Conservation (phyloP, 2,113 vertebrate species). For the Pteruthius melanotis region DNA sequence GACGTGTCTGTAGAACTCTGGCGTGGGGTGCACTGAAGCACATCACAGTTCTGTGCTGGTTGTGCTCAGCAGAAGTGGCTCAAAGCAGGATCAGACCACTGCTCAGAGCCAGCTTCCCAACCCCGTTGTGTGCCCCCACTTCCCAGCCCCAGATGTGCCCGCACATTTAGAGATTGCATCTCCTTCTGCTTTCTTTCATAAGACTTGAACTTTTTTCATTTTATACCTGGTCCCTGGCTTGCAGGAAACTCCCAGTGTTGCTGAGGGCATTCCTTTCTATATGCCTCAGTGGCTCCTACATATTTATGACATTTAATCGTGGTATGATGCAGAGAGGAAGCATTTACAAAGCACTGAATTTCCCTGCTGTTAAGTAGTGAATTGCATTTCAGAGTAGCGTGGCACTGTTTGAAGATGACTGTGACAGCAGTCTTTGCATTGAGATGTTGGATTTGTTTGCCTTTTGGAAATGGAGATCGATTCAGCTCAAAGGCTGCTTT, state of each 20-base stretch:
- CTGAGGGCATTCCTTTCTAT: background rate
- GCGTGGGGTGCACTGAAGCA: accelerated
- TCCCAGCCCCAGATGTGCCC: background rate
- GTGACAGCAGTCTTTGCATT: background rate
- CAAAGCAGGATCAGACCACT: background rate
- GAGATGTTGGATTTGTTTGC: background rate
- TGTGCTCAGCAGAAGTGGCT: background rate
- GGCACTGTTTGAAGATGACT: background rate
- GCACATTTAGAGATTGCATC: background rate
- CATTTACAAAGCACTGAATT: background rate
- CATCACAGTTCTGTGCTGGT: background rate
- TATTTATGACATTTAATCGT: background rate
- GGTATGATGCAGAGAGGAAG: background rate
- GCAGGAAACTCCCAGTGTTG: background rate
- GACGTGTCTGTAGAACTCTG: background rate
- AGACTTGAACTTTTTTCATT: background rate
- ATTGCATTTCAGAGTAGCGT: background rate
- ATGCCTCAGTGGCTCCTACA: background rate
- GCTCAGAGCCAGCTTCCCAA: background rate
- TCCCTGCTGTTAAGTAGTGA: background rate
- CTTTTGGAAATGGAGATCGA: background rate
- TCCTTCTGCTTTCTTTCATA: background rate
- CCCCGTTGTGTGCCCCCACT: accelerated
- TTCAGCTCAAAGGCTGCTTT: background rate
- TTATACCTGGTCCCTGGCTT: background rate